Base-by-base conservation (phyloP, 2,888 invertebrate species). In the Synergus laeviventris region DNA sequence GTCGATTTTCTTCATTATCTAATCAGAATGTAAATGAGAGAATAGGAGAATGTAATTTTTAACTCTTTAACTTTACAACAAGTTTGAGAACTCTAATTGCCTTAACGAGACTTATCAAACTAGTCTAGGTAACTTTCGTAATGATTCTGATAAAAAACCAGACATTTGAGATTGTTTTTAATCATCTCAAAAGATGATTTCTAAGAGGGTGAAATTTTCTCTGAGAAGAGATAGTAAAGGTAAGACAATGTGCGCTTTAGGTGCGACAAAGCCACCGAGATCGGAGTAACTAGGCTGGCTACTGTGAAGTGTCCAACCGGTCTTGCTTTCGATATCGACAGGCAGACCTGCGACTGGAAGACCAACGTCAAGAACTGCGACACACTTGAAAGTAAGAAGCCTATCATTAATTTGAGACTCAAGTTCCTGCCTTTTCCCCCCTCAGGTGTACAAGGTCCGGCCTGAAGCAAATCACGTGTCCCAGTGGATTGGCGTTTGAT, bases 271-370 rank as follows among this genome's bases (percentile, higher is more conserved):
- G 97, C 96, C 90, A 95, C 94, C 90, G 96, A 97, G 93, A 96
- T 95, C 92, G 96, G 96, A 89, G 94, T 94, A 87, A 96, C 95
- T 90, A 94, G 98, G 91, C 94, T 98, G 91, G 97, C 97, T 88
- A 94, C 96, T 83, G 96, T 98, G 90, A 94, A 95, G 91, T 98
- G 98, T 92, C 97, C 97, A 88, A 95, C 94, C 90, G 96, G 97
- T 92, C 94, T 98, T 91, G 97, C 96, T 90, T 98, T 98, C 93
- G 97, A 98, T 94, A 96, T 98, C 92, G 95, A 96, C 92, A 95
- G 97, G 89, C 97, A 98, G 93, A 97, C 97, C 89, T 98, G 98
- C 93, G 97, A 97, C 93, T 98, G 98, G 98, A 97, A 96, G 94
- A 95, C 97, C 91, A 94, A 97, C 94, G 98, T 98, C 93, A 97